Base-by-base conservation (phyloP, 37 sponge, comb jelly and placozoan species). In the Ephydatia muelleri region DNA sequence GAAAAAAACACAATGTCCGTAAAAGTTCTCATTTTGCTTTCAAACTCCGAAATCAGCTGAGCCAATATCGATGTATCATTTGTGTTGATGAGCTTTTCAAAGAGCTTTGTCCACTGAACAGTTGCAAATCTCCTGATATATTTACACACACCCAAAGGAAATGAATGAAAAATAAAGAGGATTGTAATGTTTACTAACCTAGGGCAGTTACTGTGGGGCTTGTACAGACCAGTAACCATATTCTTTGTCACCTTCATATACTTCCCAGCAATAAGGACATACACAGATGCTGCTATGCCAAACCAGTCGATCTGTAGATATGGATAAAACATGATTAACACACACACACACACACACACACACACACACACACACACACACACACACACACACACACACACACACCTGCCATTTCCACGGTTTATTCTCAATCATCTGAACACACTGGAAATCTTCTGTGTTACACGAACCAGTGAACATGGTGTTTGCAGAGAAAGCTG, bases 401-500 rank as follows among this genome's bases (percentile, higher is more conserved):
- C 22, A 23, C 37, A 86, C 82, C 76, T 89, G 75, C 80, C 75
- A 84, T 31, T 68, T 89, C 90, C 90, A 89, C 0, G 85, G 64
- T 13, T 65, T 47, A 0, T 73, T 43, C 37, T 80, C 80, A 1
- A 76, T 29, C 85, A 89, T 84, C 38, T 84, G 68, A 11, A 68
- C 35, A 47, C 90, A 89, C 49, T 57, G 71, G 34, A 84, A 84
- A 12, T 39, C 48, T 21, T 80, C 75, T 8, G 89, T 88, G 9
- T 78, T 36, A 33, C 37, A 37, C 11, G 81, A 65, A 21, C 85
- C 90, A 27, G 13, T 65, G 49, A 89, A 89, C 65, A 69, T 23
- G 21, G 80, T 84, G 34, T 49, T 70, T 19, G 37, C 73, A 25
- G 85, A 71, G 32, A 89, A 89, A 37, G 28, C 65, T 9, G 26